Evolutionary conservation across 2,888 invertebrate genomes (phyloP).

Genomic region (Rambutsinella grinnellia): DNA sequence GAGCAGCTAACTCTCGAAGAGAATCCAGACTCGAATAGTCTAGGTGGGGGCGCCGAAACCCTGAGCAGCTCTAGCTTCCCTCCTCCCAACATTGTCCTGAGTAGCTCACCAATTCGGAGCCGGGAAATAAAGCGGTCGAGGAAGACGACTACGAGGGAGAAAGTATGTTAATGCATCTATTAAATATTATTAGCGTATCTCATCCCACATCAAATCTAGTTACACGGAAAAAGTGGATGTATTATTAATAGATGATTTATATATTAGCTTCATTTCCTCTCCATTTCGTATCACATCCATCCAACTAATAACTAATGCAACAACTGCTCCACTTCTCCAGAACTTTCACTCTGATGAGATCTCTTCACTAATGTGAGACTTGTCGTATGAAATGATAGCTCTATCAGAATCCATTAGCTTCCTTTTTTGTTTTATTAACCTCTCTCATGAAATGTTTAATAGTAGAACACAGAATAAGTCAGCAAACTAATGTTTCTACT

Average conservation of each 20-base stretch:
- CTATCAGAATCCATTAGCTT: conserved; percentile 49
- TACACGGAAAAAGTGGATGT: too few relatives aligned
- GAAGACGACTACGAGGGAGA: conserved; percentile 59
- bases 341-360: background rate
- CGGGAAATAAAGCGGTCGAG: conserved; percentile 57
- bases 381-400: conserved; percentile 46
- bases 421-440: conserved; percentile 24
- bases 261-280: too few relatives aligned
- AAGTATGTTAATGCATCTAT: conserved; percentile 41
- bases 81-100: conserved; percentile 58
- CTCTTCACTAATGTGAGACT: conserved; percentile 32
- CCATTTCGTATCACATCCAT: background rate
- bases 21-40: conserved; percentile 48
- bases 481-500: background rate
- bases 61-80: conserved; percentile 58
- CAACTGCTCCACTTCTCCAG: background rate
- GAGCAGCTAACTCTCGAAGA: conserved; percentile 65
- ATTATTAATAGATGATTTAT: too few relatives aligned
- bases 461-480: too few relatives aligned
- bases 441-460: conserved; percentile 44
- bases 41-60: conserved; percentile 49
- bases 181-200: background rate
- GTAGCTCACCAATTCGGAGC: conserved; percentile 56
- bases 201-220: background rate
- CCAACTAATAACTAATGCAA: background rate